A percentile compares a stretch with the other conserved stretches of the same genome.
phyloP scores from a whole-genome alignment of 2,113 vertebrate genomes.

The Mesitornis unicolor region DNA sequence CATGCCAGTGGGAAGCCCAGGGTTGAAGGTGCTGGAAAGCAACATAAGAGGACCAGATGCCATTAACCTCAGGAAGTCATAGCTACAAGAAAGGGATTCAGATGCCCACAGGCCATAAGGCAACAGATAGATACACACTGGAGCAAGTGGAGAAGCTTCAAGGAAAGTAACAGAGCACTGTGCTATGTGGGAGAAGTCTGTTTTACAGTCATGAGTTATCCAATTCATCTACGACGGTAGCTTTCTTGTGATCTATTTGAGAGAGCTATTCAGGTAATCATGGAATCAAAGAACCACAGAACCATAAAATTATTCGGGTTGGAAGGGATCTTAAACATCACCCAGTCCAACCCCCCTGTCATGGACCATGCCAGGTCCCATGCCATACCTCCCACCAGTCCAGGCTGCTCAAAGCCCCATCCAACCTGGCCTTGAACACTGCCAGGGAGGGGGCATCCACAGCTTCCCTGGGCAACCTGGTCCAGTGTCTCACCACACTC shows the following conservation, averaged over 20 bases:
- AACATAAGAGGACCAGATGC: neutral
- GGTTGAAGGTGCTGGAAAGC: neutral
- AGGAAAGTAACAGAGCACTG: neutral
- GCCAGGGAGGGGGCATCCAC: neutral
- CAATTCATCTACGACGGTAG: too few species aligned
- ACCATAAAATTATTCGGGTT: neutral
- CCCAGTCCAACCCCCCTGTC: fast-evolving
- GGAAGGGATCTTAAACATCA: neutral
- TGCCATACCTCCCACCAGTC: fast-evolving
- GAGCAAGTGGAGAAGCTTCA: neutral
- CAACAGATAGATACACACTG: fast-evolving
- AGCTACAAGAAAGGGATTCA: neutral
- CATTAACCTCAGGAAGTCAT: neutral
- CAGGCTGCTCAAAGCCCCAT: fast-evolving
- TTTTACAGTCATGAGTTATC: neutral
- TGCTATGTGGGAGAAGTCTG: neutral
- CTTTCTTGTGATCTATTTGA: neutral
- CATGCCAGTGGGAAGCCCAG: neutral
- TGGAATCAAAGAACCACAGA: neutral
- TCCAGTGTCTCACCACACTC: fast-evolving
- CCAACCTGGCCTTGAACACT: neutral
- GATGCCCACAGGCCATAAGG: neutral
- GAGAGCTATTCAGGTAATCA: neutral
- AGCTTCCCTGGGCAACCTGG: fast-evolving
- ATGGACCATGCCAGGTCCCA: fast-evolving